phyloP scores from a whole-genome alignment of 1,140 invertebrate genomes.

The Medauroidea extradentata region DNA sequence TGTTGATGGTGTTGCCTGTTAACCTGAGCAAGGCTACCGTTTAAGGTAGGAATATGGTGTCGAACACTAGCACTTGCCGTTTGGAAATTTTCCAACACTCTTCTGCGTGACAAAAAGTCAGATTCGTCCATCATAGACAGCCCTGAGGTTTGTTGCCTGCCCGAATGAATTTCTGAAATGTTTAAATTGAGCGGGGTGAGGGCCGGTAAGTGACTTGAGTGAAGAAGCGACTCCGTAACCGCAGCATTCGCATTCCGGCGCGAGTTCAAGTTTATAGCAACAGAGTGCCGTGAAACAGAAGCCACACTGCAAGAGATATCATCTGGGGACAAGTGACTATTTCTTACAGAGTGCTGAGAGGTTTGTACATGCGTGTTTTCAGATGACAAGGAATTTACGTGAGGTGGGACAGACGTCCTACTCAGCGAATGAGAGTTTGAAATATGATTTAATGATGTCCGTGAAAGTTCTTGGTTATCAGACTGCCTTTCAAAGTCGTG shows the following conservation, averaged over 20 bases:
- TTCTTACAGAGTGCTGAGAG: too few species aligned
- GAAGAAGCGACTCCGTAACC: not conserved
- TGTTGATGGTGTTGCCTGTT: not conserved
- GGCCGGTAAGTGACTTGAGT: not conserved
- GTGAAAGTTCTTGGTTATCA: too few species aligned
- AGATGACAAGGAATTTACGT: too few species aligned
- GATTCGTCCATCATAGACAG: slow-evolving; percentile 5
- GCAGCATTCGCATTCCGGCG: not conserved
- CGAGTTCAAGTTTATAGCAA: not conserved
- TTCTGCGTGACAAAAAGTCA: not conserved
- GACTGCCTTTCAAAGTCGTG: too few species aligned
- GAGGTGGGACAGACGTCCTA: too few species aligned
- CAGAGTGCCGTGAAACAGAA: too few species aligned
- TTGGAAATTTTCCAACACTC: not conserved
- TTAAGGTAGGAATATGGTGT: not conserved
- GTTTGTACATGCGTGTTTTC: too few species aligned
- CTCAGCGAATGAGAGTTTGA: too few species aligned
- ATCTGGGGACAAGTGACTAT: too few species aligned
- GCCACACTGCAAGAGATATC: too few species aligned
- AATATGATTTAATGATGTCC: too few species aligned
- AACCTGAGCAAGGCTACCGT: not conserved
- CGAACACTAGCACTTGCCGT: not conserved
- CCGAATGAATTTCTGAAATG: slow-evolving; percentile 7
- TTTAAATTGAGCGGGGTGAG: slow-evolving; percentile 11
- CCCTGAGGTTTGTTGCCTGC: not conserved